Conservation (phyloP, 2,797 vertebrate species). For the Anabas testudineus region DNA sequence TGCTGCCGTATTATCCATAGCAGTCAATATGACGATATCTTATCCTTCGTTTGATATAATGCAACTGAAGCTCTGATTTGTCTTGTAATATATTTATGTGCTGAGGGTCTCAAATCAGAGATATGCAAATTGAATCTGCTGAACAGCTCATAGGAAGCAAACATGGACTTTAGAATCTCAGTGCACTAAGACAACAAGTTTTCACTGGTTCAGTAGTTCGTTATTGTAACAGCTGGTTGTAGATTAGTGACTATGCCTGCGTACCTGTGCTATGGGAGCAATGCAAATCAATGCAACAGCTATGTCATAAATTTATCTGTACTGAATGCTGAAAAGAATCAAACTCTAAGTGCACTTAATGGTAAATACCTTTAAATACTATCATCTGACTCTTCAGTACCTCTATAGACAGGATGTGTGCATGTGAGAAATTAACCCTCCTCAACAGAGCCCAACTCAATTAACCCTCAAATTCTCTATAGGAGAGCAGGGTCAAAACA, state of each 20-base stretch:
- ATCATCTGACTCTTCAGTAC: neutral
- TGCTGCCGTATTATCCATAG: neutral
- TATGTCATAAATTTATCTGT: neutral
- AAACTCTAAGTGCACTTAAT: neutral
- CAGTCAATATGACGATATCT: neutral
- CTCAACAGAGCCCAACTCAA: slow-evolving; percentile 15
- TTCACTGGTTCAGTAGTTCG: neutral
- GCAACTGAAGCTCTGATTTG: slow-evolving; percentile 4
- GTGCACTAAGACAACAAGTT: neutral
- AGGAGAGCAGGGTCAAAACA: slow-evolving; percentile 44
- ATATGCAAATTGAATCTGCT: neutral
- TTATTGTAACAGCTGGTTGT: neutral
- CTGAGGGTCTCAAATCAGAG: slow-evolving; percentile 13
- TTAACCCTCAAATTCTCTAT: slow-evolving; percentile 22
- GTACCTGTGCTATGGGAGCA: neutral
- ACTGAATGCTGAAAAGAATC: too few species aligned
- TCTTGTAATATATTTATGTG: slow-evolving; percentile 9
- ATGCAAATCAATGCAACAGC: neutral
- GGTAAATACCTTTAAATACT: too few species aligned
- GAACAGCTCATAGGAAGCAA: neutral
- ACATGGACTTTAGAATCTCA: neutral
- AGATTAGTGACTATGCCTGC: neutral
- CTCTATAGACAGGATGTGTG: neutral
- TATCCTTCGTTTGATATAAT: neutral
- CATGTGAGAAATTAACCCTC: slow-evolving; percentile 5